These are phyloP conservation scores for Zosterops hypoxanthus DNA, from an alignment of 2,113 vertebrate species.

Conservation along the genomic window DNA sequence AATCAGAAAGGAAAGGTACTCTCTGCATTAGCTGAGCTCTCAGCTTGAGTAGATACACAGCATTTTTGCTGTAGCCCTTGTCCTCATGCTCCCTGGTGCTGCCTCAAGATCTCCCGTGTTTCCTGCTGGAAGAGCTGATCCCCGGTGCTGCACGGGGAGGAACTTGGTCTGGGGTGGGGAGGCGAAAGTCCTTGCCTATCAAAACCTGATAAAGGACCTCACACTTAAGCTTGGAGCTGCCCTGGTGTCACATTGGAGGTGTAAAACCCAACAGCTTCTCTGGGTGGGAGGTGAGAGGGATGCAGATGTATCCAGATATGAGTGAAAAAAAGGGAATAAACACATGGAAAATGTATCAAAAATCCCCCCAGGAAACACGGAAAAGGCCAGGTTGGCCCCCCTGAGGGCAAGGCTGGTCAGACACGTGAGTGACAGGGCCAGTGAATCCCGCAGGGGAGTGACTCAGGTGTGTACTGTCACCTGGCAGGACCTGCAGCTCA, in stretches of 20 bases:
- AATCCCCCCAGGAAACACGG: not conserved
- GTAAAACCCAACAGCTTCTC: not conserved
- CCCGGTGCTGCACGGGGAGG: fast-evolving
- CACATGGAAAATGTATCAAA: not conserved
- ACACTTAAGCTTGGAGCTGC: not conserved
- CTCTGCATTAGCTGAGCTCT: not conserved
- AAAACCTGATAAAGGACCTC: not conserved
- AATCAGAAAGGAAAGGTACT: not conserved
- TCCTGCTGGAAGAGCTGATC: not conserved
- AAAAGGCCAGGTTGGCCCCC: not conserved
- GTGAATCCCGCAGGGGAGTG: not conserved
- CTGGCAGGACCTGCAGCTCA: not conserved
- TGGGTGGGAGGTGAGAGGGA: not conserved
- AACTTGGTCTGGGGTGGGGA: not conserved
- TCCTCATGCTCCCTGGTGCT: not conserved
- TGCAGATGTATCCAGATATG: not conserved
- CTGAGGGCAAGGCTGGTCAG: not conserved
- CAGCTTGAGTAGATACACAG: not conserved
- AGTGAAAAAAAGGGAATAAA: not conserved
- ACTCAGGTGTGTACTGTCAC: not conserved
- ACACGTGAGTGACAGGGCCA: fast-evolving
- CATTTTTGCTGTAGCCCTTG: not conserved
- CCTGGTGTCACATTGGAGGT: not conserved
- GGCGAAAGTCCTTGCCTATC: not conserved
- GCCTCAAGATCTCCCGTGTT: not conserved